Conservation (phyloP, 1,140 invertebrate genomes). For the Laupala kohalensis region DNA sequence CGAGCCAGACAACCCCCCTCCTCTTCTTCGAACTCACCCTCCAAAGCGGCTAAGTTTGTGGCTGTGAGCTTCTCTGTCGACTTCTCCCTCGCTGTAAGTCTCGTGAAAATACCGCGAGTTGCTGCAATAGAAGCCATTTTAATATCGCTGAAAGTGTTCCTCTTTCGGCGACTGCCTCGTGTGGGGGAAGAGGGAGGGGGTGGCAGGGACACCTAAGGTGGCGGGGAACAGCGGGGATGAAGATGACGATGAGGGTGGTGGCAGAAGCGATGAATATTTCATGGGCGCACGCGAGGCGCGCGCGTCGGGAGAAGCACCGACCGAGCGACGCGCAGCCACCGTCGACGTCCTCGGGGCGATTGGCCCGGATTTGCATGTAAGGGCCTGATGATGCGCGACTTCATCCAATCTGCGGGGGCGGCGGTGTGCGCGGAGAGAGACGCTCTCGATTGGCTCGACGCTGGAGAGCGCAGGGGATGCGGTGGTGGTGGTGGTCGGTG, state of each 20-base stretch:
- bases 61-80: background rate
- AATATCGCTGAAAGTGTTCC: conserved; percentile 4
- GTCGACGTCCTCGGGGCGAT: too few relatives aligned
- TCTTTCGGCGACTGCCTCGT: background rate
- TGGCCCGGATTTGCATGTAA: background rate
- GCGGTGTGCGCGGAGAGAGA: too few relatives aligned
- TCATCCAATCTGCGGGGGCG: background rate
- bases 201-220: too few relatives aligned
- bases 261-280: conserved; percentile 1
- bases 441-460: too few relatives aligned
- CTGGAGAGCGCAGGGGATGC: too few relatives aligned
- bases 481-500: too few relatives aligned
- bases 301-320: background rate
- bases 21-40: too few relatives aligned
- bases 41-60: background rate
- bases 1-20: too few relatives aligned
- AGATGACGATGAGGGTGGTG: background rate
- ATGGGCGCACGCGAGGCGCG: background rate
- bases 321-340: background rate
- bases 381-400: background rate
- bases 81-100: background rate
- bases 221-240: too few relatives aligned
- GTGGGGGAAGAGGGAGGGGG: too few relatives aligned
- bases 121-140: conserved; percentile 1
- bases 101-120: background rate